Conservation (phyloP, 2,888 invertebrate species). For the Cecidostiba fungosa region DNA sequence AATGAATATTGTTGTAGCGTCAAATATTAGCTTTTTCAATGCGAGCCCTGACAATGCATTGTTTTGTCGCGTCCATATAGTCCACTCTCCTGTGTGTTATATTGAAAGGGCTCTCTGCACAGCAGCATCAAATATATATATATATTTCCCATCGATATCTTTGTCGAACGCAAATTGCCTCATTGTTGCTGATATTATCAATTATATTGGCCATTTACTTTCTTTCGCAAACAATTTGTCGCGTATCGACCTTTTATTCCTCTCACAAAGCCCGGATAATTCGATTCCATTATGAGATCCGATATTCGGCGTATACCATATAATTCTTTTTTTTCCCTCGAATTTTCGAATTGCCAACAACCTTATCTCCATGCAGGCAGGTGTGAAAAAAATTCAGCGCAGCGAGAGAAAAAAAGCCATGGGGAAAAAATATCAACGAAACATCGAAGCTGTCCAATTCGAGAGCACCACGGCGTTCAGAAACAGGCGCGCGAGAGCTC, state of each 20-base stretch:
- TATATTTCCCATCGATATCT: neutral
- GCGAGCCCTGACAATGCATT: slow-evolving; percentile 32
- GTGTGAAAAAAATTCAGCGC: neutral
- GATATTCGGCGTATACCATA: neutral
- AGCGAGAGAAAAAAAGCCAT: neutral
- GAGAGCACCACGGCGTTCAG: neutral
- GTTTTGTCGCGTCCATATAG: slow-evolving; percentile 18
- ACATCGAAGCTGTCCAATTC: slow-evolving; percentile 38
- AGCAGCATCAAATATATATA: neutral
- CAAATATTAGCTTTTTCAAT: slow-evolving; percentile 50
- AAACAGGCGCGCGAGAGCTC: slow-evolving; percentile 3
- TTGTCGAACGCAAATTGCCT: slow-evolving; percentile 37
- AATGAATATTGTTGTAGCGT: slow-evolving; percentile 44
- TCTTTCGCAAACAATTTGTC: slow-evolving; percentile 19
- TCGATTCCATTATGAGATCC: neutral
- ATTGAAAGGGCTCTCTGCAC: slow-evolving; percentile 35
- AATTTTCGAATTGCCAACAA: neutral
- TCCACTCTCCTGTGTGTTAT: neutral
- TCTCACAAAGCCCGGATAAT: slow-evolving; percentile 5
- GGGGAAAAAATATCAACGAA: slow-evolving; percentile 13
- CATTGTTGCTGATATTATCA: slow-evolving; percentile 30
- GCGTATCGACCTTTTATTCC: neutral
- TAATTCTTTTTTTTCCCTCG: neutral
- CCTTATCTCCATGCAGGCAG: slow-evolving; percentile 23
- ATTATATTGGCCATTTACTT: slow-evolving; percentile 44